Conservation (phyloP, 1,140 invertebrate genomes). For the Listronotus bonariensis region DNA sequence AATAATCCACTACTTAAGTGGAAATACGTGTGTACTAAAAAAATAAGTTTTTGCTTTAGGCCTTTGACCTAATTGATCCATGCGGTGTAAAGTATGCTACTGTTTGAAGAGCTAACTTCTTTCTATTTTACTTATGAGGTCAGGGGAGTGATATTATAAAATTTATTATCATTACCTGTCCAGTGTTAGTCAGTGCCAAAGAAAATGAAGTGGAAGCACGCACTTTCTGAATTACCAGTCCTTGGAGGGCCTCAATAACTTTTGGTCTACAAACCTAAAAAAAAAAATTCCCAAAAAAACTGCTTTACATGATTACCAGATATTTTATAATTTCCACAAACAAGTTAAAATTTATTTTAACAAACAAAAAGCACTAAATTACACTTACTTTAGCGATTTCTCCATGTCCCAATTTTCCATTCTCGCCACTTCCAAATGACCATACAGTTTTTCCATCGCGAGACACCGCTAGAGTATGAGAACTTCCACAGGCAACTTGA, state of each 20-base stretch:
- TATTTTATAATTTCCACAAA: too few species aligned
- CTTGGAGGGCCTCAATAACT: conserved; percentile 66
- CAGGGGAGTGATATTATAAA: too few species aligned
- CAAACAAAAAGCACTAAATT: too few species aligned
- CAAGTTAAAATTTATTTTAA: too few species aligned
- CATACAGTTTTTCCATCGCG: conserved; percentile 67
- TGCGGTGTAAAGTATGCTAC: too few species aligned
- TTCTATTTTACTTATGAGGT: too few species aligned
- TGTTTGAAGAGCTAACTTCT: too few species aligned
- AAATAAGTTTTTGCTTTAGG: too few species aligned
- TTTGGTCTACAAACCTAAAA: conserved; percentile 62
- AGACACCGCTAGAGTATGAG: conserved; percentile 67
- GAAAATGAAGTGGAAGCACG: conserved; percentile 66
- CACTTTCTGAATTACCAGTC: conserved; percentile 64
- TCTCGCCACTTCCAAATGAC: conserved; percentile 68
- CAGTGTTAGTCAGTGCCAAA: conserved; percentile 64
- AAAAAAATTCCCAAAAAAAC: not conserved
- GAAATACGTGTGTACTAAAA: too few species aligned
- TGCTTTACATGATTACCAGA: too few species aligned
- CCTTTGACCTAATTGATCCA: too few species aligned
- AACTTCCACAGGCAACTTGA: conserved; percentile 67
- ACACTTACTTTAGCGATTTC: conserved; percentile 57
- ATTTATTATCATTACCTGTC: conserved; percentile 58
- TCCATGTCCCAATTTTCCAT: conserved; percentile 67
- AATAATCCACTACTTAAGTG: too few species aligned